phyloP scores from a whole-genome alignment of 35 echinoderm and acorn worm species.

The Heliocidaris tuberculata region DNA sequence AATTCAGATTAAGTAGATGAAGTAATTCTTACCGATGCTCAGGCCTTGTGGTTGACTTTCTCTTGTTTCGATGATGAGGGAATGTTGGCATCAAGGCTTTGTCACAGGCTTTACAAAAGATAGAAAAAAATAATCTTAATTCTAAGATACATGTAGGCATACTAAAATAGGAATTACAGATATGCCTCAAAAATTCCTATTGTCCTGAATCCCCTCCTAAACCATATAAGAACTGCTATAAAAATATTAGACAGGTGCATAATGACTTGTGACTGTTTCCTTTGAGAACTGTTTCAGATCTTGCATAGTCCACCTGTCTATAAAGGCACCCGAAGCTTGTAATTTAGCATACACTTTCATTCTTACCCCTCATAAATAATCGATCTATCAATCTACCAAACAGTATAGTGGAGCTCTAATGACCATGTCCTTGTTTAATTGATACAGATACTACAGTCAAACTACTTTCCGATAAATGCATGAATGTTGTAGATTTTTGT shows the following conservation, averaged over 20 bases:
- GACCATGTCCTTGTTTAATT: too few relatives aligned
- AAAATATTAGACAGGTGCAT: neutral
- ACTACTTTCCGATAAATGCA: too few relatives aligned
- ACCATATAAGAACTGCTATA: neutral
- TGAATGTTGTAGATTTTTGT: too few relatives aligned
- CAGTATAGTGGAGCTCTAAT: too few relatives aligned
- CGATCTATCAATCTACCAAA: too few relatives aligned
- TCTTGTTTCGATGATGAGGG: conserved; percentile 97
- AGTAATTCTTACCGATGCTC: conserved; percentile 41
- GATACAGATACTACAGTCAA: too few relatives aligned
- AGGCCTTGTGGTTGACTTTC: conserved; percentile 54
- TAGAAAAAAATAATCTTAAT: neutral
- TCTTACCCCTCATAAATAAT: too few relatives aligned
- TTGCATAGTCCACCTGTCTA: too few relatives aligned
- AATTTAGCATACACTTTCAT: too few relatives aligned
- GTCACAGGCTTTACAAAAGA: conserved; percentile 77
- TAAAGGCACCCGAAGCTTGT: too few relatives aligned
- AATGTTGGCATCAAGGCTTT: conserved; percentile 95
- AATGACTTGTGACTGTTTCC: neutral
- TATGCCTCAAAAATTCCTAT: neutral
- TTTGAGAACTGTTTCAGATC: too few relatives aligned
- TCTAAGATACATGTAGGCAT: neutral
- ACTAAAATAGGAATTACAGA: neutral
- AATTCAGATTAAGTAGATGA: neutral
- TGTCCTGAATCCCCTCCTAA: neutral